Evolutionary conservation across 1,140 invertebrate species (phyloP).

Genomic region (Maconellicoccus hirsutus): DNA sequence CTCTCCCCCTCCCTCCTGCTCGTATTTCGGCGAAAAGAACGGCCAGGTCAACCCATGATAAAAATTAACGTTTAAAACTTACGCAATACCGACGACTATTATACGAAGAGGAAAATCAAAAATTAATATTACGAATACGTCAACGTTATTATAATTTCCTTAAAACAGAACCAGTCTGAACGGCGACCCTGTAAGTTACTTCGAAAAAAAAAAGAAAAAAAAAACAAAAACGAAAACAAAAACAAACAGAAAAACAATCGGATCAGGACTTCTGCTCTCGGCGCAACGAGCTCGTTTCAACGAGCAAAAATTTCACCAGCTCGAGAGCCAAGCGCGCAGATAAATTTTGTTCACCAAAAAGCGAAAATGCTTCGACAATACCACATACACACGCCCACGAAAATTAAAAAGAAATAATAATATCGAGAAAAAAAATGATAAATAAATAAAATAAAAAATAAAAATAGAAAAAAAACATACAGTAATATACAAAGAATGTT

Average conservation of each 20-base stretch:
- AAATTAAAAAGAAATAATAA: background rate
- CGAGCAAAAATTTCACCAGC: background rate
- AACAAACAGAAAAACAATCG: no score
- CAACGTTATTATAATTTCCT: background rate
- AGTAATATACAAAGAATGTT: conserved; percentile 1
- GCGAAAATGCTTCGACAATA: background rate
- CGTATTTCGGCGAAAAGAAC: background rate
- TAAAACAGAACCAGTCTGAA: conserved; percentile 17
- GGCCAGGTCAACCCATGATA: no score
- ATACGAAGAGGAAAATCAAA: background rate
- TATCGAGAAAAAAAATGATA: conserved; percentile 1
- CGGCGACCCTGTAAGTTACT: background rate
- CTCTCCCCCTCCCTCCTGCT: background rate
- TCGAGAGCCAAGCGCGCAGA: background rate
- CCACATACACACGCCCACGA: background rate
- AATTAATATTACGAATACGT: background rate
- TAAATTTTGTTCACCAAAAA: background rate
- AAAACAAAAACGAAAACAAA: background rate
- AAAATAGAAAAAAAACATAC: background rate
- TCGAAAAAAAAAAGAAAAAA: background rate
- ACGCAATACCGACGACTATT: background rate
- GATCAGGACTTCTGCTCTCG: no score
- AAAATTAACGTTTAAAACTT: no score
- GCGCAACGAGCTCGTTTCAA: no score
- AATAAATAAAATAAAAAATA: conserved; percentile 6